Conservation (phyloP, 2,888 invertebrate species). For the Siphlonurus alternatus region DNA sequence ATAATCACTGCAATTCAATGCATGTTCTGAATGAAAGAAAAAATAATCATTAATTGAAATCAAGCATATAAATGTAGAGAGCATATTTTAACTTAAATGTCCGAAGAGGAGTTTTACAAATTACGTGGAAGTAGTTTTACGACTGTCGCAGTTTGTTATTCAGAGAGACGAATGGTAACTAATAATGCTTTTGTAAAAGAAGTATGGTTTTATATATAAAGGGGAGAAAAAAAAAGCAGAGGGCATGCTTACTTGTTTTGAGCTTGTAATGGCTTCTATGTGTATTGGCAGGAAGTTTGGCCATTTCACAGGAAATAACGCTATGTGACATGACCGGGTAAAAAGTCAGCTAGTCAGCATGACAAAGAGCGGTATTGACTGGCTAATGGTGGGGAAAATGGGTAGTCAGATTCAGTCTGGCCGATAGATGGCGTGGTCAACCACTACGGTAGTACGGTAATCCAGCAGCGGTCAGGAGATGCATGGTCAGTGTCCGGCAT, state of each 20-base stretch:
- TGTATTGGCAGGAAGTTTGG: neutral
- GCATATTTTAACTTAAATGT: too few species aligned
- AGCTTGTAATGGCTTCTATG: neutral
- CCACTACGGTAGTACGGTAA: neutral
- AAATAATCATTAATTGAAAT: neutral
- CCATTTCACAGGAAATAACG: neutral
- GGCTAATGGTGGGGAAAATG: constrained; percentile 2
- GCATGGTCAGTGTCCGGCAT: constrained; percentile 1
- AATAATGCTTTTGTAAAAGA: too few species aligned
- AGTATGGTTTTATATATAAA: too few species aligned
- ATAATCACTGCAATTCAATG: neutral
- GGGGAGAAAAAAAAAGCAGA: too few species aligned
- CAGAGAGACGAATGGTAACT: neutral
- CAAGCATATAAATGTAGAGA: neutral
- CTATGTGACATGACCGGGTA: neutral
- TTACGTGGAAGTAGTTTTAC: too few species aligned
- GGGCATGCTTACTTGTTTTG: neutral
- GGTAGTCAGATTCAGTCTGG: neutral
- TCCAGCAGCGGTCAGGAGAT: neutral
- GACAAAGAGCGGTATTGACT: constrained; percentile 3
- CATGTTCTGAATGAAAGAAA: neutral
- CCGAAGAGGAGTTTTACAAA: too few species aligned
- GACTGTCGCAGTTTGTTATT: too few species aligned
- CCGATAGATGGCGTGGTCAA: neutral
- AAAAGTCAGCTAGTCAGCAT: neutral